Conservation (phyloP, 2,797 vertebrate species). For the Tamandua tetradactyla region DNA sequence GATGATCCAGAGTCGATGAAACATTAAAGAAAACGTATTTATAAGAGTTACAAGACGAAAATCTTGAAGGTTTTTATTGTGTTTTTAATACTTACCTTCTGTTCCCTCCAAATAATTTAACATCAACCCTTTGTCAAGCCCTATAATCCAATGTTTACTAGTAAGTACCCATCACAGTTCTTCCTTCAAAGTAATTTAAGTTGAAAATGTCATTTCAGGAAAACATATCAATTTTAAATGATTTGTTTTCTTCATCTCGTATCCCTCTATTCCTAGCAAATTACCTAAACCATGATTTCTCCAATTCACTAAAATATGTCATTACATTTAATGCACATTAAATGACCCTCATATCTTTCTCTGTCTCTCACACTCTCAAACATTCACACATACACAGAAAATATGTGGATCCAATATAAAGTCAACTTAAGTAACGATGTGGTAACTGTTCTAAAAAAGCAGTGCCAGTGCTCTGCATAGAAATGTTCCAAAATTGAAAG, state of each 20-base stretch:
- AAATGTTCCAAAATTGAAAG: not conserved
- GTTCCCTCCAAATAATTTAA: not conserved
- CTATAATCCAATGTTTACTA: not conserved
- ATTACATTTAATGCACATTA: not conserved
- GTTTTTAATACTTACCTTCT: not conserved
- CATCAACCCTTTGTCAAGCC: not conserved
- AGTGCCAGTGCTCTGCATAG: not conserved
- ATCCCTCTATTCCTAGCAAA: not conserved
- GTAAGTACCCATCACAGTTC: not conserved
- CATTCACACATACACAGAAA: not conserved
- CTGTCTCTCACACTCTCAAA: not conserved
- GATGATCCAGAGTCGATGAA: not conserved
- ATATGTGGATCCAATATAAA: not conserved
- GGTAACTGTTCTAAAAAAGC: not conserved
- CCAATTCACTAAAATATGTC: not conserved
- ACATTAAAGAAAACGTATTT: not conserved
- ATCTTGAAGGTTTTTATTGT: not conserved
- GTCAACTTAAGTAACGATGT: not conserved
- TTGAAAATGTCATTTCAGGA: slow-evolving; percentile 17
- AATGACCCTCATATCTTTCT: not conserved
- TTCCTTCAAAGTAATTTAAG: not conserved
- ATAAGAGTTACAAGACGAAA: not conserved
- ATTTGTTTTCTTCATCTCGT: not conserved
- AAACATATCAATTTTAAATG: slow-evolving; percentile 1
- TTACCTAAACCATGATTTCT: not conserved